A percentile compares a stretch with the other conserved stretches of the same genome.
Conservation (phyloP, 2,113 vertebrate species). For the Syngnathoides biaculeatus region DNA sequence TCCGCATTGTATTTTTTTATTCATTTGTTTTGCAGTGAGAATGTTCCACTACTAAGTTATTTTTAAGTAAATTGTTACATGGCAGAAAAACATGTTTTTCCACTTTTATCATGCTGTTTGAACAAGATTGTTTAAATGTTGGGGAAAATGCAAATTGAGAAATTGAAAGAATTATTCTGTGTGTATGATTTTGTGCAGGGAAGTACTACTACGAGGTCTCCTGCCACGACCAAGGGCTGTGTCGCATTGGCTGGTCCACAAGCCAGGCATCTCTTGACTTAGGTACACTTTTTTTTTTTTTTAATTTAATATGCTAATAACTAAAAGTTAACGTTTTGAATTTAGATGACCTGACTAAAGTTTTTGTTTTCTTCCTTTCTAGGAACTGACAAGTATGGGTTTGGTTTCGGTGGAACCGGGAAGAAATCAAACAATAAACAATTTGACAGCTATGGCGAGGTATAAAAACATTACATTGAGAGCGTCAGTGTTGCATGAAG, state of each 20-base stretch:
- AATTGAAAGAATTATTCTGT: too few relatives aligned
- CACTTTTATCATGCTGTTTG: too few relatives aligned
- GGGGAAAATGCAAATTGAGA: too few relatives aligned
- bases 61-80: too few relatives aligned
- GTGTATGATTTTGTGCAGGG: constrained; percentile 59
- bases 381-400: constrained; percentile 96
- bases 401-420: constrained; percentile 96
- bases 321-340: background rate
- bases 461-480: constrained; percentile 33
- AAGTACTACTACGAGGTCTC: constrained; percentile 92
- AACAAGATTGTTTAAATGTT: too few relatives aligned
- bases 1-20: too few relatives aligned
- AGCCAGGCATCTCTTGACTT: constrained; percentile 89
- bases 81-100: too few relatives aligned
- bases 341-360: background rate
- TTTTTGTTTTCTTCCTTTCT: background rate
- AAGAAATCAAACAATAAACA: constrained; percentile 99
- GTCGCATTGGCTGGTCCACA: constrained; percentile 94
- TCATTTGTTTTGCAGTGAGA: too few relatives aligned
- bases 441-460: constrained; percentile 98
- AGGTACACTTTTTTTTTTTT: constrained; percentile 68
- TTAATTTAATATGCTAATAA: too few relatives aligned
- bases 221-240: constrained; percentile 93
- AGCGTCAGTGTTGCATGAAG: background rate
- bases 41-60: too few relatives aligned